phyloP scores from a whole-genome alignment of 1,140 invertebrate genomes.

The Drosophila novamexicana region DNA sequence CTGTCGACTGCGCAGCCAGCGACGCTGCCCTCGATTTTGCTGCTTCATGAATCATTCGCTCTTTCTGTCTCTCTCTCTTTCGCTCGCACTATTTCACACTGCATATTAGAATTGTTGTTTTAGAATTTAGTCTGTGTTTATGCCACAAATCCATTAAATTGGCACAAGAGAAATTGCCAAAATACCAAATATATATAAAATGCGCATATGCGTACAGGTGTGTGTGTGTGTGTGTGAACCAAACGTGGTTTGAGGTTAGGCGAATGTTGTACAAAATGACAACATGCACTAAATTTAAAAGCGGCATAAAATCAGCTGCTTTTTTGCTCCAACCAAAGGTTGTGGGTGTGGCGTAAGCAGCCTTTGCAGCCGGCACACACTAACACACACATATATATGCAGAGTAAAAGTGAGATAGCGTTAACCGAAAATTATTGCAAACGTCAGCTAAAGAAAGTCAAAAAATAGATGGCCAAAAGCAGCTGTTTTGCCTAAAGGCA shows the following conservation, averaged over 20 bases:
- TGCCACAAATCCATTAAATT: constrained; percentile 47
- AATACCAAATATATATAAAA: constrained; percentile 3
- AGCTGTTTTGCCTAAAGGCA: constrained; percentile 20
- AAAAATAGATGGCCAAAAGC: constrained; percentile 20
- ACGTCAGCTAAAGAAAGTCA: constrained; percentile 74
- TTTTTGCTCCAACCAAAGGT: not conserved
- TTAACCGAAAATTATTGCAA: constrained; percentile 48
- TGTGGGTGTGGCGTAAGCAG: constrained; percentile 10
- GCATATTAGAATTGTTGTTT: constrained; percentile 18
- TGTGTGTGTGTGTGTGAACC: constrained; percentile 29
- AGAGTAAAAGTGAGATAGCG: constrained; percentile 8
- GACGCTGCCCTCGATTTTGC: constrained; percentile 54
- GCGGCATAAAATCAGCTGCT: constrained; percentile 62
- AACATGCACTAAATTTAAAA: constrained; percentile 46
- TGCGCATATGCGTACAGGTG: constrained; percentile 7
- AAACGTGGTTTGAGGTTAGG: constrained; percentile 51
- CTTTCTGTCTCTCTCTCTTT: constrained; percentile 10
- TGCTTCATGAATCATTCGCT: constrained; percentile 38
- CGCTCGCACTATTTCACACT: constrained; percentile 1
- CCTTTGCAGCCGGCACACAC: constrained; percentile 27
- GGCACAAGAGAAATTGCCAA: constrained; percentile 38
- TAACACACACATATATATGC: constrained; percentile 3
- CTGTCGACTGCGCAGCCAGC: constrained; percentile 28
- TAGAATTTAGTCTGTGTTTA: constrained; percentile 32
- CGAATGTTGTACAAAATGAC: constrained; percentile 37